Percentiles rank a stretch among this genome's conserved stretches.
Evolutionary conservation across 2,797 vertebrate species (phyloP).

Genomic region (Neosalanx taihuensis): DNA sequence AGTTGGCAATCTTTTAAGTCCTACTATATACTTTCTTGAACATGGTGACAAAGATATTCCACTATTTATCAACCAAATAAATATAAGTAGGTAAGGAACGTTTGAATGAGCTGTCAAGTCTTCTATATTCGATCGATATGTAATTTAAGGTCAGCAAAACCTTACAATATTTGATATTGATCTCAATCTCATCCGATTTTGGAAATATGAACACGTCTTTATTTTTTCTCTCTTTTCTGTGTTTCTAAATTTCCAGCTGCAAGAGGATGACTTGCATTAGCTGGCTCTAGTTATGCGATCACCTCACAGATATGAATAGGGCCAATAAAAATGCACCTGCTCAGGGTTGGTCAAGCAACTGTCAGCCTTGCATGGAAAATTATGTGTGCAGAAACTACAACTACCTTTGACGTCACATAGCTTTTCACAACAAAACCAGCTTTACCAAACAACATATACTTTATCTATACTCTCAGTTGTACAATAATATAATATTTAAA

Average conservation of each 20-base stretch:
- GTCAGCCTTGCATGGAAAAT: constrained; percentile 38
- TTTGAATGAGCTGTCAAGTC: too few species aligned
- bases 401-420: constrained; percentile 17
- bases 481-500: background rate
- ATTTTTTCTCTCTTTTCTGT: constrained; percentile 21
- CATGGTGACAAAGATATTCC: too few species aligned
- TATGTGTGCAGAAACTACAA: constrained; percentile 22
- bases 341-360: constrained; percentile 32
- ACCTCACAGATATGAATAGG: constrained; percentile 55
- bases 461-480: background rate
- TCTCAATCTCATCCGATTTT: constrained; percentile 34
- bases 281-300: constrained; percentile 53
- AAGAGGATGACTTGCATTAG: constrained; percentile 33
- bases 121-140: too few species aligned
- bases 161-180: constrained; percentile 34
- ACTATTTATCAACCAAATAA: too few species aligned
- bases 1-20: too few species aligned
- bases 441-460: too few species aligned
- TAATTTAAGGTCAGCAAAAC: background rate
- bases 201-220: constrained; percentile 33
- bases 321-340: constrained; percentile 58
- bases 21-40: too few species aligned
- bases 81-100: too few species aligned
- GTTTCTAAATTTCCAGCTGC: constrained; percentile 47
- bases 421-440: background rate